These are phyloP conservation scores for Drosophila neutralis DNA, from an alignment of 2,888 invertebrate genomes.

Conservation along the genomic window DNA sequence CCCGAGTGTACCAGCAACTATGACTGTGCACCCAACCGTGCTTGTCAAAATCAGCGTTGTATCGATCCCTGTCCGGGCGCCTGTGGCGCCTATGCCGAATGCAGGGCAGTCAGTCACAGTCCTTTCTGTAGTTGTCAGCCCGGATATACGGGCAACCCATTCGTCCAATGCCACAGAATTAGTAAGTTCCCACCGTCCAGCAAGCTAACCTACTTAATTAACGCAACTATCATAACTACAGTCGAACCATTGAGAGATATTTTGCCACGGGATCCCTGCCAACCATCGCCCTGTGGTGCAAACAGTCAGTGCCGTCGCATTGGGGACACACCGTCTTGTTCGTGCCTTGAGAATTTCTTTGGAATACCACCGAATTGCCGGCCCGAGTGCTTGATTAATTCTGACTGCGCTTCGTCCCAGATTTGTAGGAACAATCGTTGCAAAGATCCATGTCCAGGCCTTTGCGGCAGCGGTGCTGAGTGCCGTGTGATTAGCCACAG, in stretches of 20 bases:
- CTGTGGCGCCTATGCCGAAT: slow-evolving; percentile 90
- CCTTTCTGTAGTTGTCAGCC: slow-evolving; percentile 91
- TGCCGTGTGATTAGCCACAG: slow-evolving; percentile 91
- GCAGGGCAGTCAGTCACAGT: slow-evolving; percentile 91
- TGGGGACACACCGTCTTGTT: slow-evolving; percentile 89
- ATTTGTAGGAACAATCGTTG: slow-evolving; percentile 92
- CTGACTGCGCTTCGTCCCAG: slow-evolving; percentile 88
- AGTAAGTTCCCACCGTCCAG: slow-evolving; percentile 80
- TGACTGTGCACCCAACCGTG: slow-evolving; percentile 90
- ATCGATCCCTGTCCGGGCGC: slow-evolving; percentile 91
- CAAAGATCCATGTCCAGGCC: slow-evolving; percentile 89
- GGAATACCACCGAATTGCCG: slow-evolving; percentile 89
- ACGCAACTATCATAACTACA: slow-evolving; percentile 34
- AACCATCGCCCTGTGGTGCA: slow-evolving; percentile 86
- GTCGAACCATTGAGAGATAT: slow-evolving; percentile 77
- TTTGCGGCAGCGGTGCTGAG: slow-evolving; percentile 90
- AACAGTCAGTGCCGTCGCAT: slow-evolving; percentile 86
- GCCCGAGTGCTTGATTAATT: slow-evolving; percentile 92
- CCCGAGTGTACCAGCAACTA: slow-evolving; percentile 92
- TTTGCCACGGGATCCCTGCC: slow-evolving; percentile 84
- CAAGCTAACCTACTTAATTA: neutral
- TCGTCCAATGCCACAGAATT: slow-evolving; percentile 88
- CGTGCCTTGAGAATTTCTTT: slow-evolving; percentile 88
- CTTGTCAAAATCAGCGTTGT: slow-evolving; percentile 93
- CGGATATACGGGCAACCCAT: slow-evolving; percentile 91